Conservation (phyloP, 1,140 invertebrate species). For the Drosophila trapezifrons region DNA sequence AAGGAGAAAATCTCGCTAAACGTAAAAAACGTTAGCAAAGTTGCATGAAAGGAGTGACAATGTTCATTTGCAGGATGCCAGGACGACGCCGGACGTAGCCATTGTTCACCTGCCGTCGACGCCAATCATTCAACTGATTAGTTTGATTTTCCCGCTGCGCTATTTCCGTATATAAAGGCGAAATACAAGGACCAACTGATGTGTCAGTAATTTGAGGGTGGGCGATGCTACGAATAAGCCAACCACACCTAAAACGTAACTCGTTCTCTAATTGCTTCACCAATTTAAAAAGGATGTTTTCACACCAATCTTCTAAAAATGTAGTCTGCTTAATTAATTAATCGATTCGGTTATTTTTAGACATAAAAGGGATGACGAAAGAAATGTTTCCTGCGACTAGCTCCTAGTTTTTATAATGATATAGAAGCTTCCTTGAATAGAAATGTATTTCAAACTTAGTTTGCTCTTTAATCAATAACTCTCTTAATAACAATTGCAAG, state of each 20-base stretch:
- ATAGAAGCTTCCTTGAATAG: not conserved
- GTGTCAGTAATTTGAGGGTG: slow-evolving; percentile 66
- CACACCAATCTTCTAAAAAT: slow-evolving; percentile 2
- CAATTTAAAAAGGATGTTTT: slow-evolving; percentile 50
- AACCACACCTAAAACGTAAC: slow-evolving; percentile 23
- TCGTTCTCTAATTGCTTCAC: slow-evolving; percentile 57
- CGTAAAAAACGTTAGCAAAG: slow-evolving; percentile 42
- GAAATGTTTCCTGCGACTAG: not conserved
- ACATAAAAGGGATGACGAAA: not conserved
- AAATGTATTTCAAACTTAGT: not conserved
- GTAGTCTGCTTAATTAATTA: slow-evolving; percentile 52
- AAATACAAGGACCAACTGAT: slow-evolving; percentile 62
- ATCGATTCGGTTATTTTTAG: slow-evolving; percentile 67
- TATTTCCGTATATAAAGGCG: slow-evolving; percentile 70
- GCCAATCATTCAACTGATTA: slow-evolving; percentile 82
- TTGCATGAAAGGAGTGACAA: slow-evolving; percentile 58
- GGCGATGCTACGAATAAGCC: slow-evolving; percentile 16
- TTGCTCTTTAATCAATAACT: not conserved
- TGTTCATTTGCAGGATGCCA: slow-evolving; percentile 57
- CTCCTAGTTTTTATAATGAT: not conserved
- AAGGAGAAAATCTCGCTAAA: slow-evolving; percentile 66
- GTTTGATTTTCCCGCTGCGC: slow-evolving; percentile 73
- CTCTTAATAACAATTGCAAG: no score
- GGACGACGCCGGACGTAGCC: slow-evolving; percentile 29
- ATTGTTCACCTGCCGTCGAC: slow-evolving; percentile 63